Percentiles rank a stretch among this genome's conserved stretches.
Evolutionary conservation across 2,888 invertebrate genomes (phyloP).

Genomic region (Rhingia campestris): DNA sequence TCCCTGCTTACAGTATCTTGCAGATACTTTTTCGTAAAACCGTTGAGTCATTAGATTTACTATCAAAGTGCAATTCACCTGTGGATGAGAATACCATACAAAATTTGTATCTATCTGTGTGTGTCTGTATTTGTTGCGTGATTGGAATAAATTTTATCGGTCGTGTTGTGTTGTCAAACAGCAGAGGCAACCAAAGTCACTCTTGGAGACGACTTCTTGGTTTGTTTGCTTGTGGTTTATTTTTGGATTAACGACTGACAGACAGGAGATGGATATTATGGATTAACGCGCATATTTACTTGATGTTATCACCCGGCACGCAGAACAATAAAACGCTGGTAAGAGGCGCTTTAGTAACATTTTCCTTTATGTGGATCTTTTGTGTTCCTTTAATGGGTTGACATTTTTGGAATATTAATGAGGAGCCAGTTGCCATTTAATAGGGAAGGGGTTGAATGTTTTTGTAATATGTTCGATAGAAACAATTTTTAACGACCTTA

Average conservation of each 20-base stretch:
- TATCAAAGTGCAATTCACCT: constrained; percentile 61
- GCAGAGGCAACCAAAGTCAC: constrained; percentile 5
- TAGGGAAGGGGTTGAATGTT: too few relatives aligned
- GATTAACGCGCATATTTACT: constrained; percentile 45
- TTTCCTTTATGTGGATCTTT: constrained; percentile 17
- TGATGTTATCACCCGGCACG: constrained; percentile 42
- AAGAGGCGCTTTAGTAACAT: constrained; percentile 44
- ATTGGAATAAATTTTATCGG: constrained; percentile 41
- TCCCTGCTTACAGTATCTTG: background rate
- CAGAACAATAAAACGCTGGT: constrained; percentile 35
- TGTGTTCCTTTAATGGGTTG: constrained; percentile 23
- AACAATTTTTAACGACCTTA: too few relatives aligned
- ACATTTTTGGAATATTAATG: constrained; percentile 17
- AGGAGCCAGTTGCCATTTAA: background rate
- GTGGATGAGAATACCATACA: constrained; percentile 37
- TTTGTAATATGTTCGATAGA: too few relatives aligned
- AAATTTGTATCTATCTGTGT: constrained; percentile 29
- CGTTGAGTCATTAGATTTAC: background rate
- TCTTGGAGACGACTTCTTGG: constrained; percentile 30
- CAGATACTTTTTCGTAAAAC: constrained; percentile 3
- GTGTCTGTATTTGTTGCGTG: constrained; percentile 60
- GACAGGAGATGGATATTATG: constrained; percentile 46
- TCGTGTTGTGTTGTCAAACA: constrained; percentile 27
- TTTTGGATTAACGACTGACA: constrained; percentile 55
- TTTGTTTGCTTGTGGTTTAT: constrained; percentile 32